phyloP scores from a whole-genome alignment of 2,888 invertebrate genomes.

The Pyrrhia umbra region DNA sequence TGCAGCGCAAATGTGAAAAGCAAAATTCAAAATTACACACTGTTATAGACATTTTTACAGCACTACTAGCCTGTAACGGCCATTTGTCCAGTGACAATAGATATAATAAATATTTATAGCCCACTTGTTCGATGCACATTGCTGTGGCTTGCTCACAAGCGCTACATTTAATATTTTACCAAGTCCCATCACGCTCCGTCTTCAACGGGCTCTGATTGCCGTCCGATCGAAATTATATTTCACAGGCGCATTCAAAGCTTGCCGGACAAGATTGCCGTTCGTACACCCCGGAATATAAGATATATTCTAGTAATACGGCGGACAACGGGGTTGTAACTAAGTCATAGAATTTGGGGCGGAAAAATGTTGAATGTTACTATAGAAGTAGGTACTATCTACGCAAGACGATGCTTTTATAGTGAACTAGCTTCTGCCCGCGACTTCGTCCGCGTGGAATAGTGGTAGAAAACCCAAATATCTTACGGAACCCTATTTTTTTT shows the following conservation, averaged over 20 bases:
- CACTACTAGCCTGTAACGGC: conserved; percentile 15
- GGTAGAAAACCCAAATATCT: too few relatives aligned
- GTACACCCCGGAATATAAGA: conserved; percentile 59
- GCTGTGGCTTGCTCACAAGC: conserved; percentile 66
- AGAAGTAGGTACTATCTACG: too few relatives aligned
- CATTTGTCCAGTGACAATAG: conserved; percentile 60
- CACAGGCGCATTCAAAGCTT: conserved; percentile 87
- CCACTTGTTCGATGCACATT: conserved; percentile 68
- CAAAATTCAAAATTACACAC: conserved; percentile 19
- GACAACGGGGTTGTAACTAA: conserved; percentile 50
- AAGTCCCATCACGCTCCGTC: conserved; percentile 88
- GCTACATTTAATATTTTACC: conserved; percentile 86
- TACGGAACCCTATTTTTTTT: too few relatives aligned
- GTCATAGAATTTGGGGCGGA: conserved; percentile 11
- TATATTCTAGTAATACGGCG: conserved; percentile 53
- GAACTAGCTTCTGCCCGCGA: too few relatives aligned
- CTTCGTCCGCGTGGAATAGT: too few relatives aligned
- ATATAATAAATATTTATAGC: conserved; percentile 67
- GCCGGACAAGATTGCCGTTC: conserved; percentile 85
- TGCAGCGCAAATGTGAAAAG: conserved; percentile 6
- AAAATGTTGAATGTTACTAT: background rate
- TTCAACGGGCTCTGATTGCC: conserved; percentile 90
- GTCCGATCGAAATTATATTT: conserved; percentile 90
- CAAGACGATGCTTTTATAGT: too few relatives aligned
- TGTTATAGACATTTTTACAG: conserved; percentile 23